Evolutionary conservation across 2,797 vertebrate species (phyloP).

Genomic region (Tarsius wallacei): DNA sequence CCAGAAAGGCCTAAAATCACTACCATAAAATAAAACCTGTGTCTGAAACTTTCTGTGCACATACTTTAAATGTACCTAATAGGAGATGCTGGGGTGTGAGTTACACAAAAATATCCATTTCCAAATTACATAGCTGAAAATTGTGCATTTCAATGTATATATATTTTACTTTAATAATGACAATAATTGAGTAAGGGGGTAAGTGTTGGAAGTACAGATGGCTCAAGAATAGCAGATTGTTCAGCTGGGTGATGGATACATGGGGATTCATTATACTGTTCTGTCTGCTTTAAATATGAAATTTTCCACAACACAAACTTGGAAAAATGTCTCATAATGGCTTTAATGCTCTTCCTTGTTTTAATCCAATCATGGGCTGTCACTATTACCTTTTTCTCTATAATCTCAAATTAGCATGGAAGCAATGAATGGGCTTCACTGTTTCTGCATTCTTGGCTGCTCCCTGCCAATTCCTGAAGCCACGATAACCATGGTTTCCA

Average conservation of each 20-base stretch:
- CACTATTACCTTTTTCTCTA: neutral
- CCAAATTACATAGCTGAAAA: conserved; percentile 10
- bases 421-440: neutral
- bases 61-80: neutral
- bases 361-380: neutral
- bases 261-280: neutral
- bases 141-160: neutral
- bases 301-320: neutral
- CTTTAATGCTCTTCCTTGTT: neutral
- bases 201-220: neutral
- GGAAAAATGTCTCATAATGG: neutral
- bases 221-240: neutral
- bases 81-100: neutral
- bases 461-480: neutral
- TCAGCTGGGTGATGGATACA: neutral
- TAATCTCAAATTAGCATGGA: neutral
- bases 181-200: neutral
- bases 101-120: neutral
- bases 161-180: conserved; percentile 9
- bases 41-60: neutral
- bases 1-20: fast-evolving
- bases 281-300: conserved; percentile 21
- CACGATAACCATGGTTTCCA: neutral
- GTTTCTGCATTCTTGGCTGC: neutral
- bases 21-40: fast-evolving